Evolutionary conservation across 37 sponge, comb jelly and placozoan genomes (phyloP).

Genomic region (Axinella damicornis): DNA sequence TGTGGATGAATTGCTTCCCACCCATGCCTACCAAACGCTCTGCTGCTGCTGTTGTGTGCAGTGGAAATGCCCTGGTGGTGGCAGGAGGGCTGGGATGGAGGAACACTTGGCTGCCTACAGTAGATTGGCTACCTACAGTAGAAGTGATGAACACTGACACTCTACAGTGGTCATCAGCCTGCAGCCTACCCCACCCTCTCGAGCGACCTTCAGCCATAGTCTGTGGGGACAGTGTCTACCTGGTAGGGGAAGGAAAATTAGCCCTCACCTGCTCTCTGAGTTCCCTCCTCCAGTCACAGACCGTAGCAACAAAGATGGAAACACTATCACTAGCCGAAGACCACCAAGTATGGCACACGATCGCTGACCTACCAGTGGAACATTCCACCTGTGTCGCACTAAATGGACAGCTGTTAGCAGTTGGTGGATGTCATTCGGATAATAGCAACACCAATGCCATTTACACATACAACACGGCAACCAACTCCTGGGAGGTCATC

Average conservation of each 20-base stretch:
- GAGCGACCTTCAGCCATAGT: neutral
- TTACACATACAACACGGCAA: too few relatives aligned
- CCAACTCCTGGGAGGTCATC: too few relatives aligned
- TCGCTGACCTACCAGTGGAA: neutral
- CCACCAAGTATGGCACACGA: neutral
- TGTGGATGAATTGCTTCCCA: conserved; percentile 2
- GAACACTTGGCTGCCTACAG: neutral
- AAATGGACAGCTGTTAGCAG: neutral
- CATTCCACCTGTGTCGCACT: neutral
- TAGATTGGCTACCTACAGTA: neutral
- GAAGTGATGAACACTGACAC: neutral
- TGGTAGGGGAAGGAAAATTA: neutral
- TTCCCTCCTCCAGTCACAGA: neutral
- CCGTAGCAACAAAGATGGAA: neutral
- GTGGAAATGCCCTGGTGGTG: conserved; percentile 21
- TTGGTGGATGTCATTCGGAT: too few relatives aligned
- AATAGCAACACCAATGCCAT: too few relatives aligned
- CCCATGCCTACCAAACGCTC: conserved; percentile 24
- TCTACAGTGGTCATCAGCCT: conserved; percentile 15
- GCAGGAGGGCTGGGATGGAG: neutral
- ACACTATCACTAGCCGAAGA: neutral
- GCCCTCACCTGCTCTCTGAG: neutral
- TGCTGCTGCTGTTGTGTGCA: neutral
- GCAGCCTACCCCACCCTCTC: neutral
- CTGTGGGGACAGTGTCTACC: neutral